Base-by-base conservation (phyloP, 2,113 vertebrate genomes). In the Pterocles orientalis region DNA sequence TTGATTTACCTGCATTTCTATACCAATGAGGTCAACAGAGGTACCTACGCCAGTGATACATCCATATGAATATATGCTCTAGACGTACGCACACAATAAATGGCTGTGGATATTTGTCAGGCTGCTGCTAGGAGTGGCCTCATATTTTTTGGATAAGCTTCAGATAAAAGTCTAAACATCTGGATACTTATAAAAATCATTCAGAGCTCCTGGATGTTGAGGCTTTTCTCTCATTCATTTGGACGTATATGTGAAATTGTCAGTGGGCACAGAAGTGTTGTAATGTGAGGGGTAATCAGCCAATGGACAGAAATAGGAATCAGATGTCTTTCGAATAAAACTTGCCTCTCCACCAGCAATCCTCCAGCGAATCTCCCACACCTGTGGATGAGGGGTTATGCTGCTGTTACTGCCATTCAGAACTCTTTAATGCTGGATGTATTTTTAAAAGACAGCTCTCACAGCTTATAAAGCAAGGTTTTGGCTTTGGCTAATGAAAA, bases 401-500 rank as follows among this genome's bases (percentile, higher is more conserved):
- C 83, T 92, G 86, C 94, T 94, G 86, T 94, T 94, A 82, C 88
- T 96, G 82, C 83, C 73, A 91, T 96, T 96, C 95, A 94, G 66
- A 89, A 39, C 66, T 94, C 76, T 75, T 93, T 95, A 94, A 89
- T 80, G 73, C 73, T 89, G 88, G 54, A 82, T 4, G 24, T 94
- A 76, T 94, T 95, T 95, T 91, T 90, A 93, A 90, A 96, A 96
- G 95, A 94, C 90, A 96, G 73, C 66, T 92, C 91, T 96, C 21
- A 0, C 95, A 96, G 92, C 88, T 93, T 96, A 94, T 96, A 96
- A 96, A 96, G 77, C 80, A 94, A 91, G 92, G 65, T 92, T 96
- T 97, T 97, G 96, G 94, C 92, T 94, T 91, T 1, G 8, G 57
- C 83, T 96, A 91, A 93, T 94, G 94, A 96, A 97, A 94, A 94